phyloP scores from a whole-genome alignment of 2,888 invertebrate species.

The Gymnoscelis rufifasciata region DNA sequence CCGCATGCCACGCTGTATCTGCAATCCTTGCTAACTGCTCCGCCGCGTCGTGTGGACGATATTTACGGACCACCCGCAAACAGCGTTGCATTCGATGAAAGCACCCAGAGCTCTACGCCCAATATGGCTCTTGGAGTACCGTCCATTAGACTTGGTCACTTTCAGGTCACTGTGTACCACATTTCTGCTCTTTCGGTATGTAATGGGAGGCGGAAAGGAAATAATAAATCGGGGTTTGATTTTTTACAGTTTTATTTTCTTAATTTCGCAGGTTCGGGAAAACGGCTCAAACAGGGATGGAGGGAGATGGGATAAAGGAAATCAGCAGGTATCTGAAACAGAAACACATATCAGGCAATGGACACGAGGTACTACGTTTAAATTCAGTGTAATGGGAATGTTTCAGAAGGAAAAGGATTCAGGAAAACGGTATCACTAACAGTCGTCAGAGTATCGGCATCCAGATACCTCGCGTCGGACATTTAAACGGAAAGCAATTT shows the following conservation, averaged over 20 bases:
- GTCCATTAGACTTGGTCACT: slow-evolving; percentile 16
- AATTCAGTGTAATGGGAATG: not conserved
- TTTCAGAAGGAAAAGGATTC: slow-evolving; percentile 4
- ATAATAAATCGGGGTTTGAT: no score
- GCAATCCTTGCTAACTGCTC: slow-evolving; percentile 58
- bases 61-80: slow-evolving; percentile 48
- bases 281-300: no score
- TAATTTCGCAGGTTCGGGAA: no score
- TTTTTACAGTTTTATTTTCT: no score
- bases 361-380: no score
- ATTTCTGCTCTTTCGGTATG: slow-evolving; percentile 2
- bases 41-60: slow-evolving; percentile 36
- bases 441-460: slow-evolving; percentile 47
- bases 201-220: no score
- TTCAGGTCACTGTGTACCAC: slow-evolving; percentile 2
- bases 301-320: no score
- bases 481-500: slow-evolving; percentile 66
- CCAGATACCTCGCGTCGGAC: slow-evolving; percentile 53
- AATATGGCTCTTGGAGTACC: slow-evolving; percentile 16
- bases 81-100: slow-evolving; percentile 33
- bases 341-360: no score
- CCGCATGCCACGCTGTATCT: slow-evolving; percentile 62
- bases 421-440: slow-evolving; percentile 34
- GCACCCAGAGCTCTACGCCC: slow-evolving; percentile 17
- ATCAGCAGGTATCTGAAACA: no score